Evolutionary conservation across 2,797 vertebrate species (phyloP).

Genomic region (Lithobates sylvaticus): DNA sequence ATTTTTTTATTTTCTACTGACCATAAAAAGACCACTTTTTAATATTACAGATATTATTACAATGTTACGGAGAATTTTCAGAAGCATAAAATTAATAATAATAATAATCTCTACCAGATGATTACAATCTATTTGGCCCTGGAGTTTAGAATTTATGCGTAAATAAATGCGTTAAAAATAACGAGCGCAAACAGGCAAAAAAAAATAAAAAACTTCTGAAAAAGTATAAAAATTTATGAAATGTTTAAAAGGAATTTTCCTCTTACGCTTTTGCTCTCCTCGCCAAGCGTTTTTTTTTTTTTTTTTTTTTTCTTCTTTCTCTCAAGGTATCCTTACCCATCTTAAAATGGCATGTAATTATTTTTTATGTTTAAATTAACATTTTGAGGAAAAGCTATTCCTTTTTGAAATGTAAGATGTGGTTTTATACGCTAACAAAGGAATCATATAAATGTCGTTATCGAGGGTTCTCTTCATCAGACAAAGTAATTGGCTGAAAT

Average conservation of each 20-base stretch:
- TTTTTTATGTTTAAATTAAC: slow-evolving; percentile 61
- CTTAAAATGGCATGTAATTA: slow-evolving; percentile 49
- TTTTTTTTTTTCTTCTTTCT: slow-evolving; percentile 34
- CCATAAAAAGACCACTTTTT: slow-evolving; percentile 3
- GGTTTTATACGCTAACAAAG: slow-evolving; percentile 63
- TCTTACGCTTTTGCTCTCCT: slow-evolving; percentile 5
- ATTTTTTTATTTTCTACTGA: slow-evolving; percentile 1
- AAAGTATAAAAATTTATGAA: slow-evolving; percentile 44
- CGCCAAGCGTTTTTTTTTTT: slow-evolving; percentile 37
- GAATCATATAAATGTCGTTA: slow-evolving; percentile 63
- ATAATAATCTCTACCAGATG: slow-evolving; percentile 36
- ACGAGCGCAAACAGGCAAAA: slow-evolving; percentile 35
- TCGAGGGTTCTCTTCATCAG: slow-evolving; percentile 62
- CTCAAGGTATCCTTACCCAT: slow-evolving; percentile 47
- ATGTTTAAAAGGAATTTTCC: slow-evolving; percentile 45
- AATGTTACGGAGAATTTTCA: slow-evolving; percentile 35
- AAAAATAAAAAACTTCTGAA: slow-evolving; percentile 31
- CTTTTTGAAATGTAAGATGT: slow-evolving; percentile 58
- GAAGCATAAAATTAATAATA: slow-evolving; percentile 45
- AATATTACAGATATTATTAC: slow-evolving; percentile 10
- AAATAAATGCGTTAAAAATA: slow-evolving; percentile 48
- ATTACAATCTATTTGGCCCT: slow-evolving; percentile 33
- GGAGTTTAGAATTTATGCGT: slow-evolving; percentile 39
- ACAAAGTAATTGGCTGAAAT: slow-evolving; percentile 63
- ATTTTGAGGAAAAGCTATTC: slow-evolving; percentile 56